Base-by-base conservation (phyloP, 2,113 vertebrate species). In the Nothocercus nigrocapillus region DNA sequence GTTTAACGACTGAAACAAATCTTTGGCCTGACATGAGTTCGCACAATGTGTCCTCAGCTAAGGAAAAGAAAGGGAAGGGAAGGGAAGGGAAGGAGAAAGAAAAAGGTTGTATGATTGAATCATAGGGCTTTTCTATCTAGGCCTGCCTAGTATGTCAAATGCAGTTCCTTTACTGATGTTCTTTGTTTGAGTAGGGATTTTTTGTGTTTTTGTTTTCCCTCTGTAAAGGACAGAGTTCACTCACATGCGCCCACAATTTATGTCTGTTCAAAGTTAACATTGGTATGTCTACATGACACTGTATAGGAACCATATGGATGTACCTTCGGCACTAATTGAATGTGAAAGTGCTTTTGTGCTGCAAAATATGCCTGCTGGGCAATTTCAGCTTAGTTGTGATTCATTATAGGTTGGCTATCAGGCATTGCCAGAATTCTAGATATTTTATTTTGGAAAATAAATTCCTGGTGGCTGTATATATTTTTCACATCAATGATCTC, bases 121-220 rank as follows among this genome's bases (percentile, higher is more conserved):
- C 90, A 93, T 64, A 86, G 95, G 88, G 79, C 73, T 96, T 95
- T 94, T 96, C 90, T 76, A 90, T 69, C n/a, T 90, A 69, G 49
- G 69, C 34, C 49, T 28, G 25, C 27, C 51, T 88, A 32, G 36
- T 27, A 11, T 53, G 62, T 62, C 70, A 89, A 64, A 69, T 13
- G 11, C 4, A 27, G 69, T 63, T 92, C 56, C 56, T 85, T 86
- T 8, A 7, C 80, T 70, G 21, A 24, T 77, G 42, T 51, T 90
- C 86, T 81, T 61, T 24, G 49, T 10, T 22, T 85, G 25, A 27
- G 18, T 30, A 58, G 54, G 49, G 49, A 49, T 91, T 82, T 45
- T 88, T 92, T 90, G 28, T 47, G 44, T 25, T 47, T 51, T 34
- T 63, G 21, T 30, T 15, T 34, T 45, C 53, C n/a, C 5, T 38